phyloP scores from a whole-genome alignment of 2,888 invertebrate species.

The Baccha elongata region DNA sequence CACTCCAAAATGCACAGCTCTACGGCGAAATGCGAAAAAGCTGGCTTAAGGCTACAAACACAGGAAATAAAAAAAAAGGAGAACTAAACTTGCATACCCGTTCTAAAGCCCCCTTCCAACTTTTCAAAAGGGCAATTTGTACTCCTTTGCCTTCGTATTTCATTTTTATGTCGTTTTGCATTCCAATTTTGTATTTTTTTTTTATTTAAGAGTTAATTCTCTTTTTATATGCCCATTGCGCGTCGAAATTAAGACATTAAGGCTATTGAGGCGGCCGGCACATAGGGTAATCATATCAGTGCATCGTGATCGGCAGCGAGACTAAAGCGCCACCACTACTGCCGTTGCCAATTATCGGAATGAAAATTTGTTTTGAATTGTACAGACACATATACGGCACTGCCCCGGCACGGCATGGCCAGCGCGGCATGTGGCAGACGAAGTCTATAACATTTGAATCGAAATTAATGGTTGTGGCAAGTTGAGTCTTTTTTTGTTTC shows the following conservation, averaged over 20 bases:
- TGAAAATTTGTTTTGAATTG: conserved; percentile 67
- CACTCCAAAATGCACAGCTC: conserved; percentile 65
- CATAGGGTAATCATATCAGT: conserved; percentile 71
- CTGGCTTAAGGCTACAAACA: conserved; percentile 59
- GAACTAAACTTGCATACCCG: conserved; percentile 13
- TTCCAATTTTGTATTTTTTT: conserved; percentile 59
- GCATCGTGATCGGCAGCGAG: conserved; percentile 73
- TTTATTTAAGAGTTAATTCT: conserved; percentile 16
- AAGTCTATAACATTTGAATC: conserved; percentile 50
- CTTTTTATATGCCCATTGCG: conserved; percentile 47
- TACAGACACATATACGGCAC: conserved; percentile 22
- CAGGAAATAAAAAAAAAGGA: conserved; percentile 52
- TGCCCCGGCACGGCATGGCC: background rate
- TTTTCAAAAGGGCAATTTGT: conserved; percentile 63
- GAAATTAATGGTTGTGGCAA: conserved; percentile 54
- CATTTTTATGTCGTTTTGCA: conserved; percentile 67
- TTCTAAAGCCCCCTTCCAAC: background rate
- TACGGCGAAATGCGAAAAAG: conserved; percentile 49
- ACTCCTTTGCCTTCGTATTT: conserved; percentile 49
- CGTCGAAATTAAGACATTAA: conserved; percentile 72
- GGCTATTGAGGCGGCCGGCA: conserved; percentile 56
- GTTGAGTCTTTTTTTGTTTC: conserved; percentile 11
- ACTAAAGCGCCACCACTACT: conserved; percentile 70
- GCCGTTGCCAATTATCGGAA: conserved; percentile 56
- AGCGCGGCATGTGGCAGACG: conserved; percentile 17